Evolutionary conservation across 2,113 vertebrate species (phyloP).

Genomic region (Thinocorus orbignyianus): DNA sequence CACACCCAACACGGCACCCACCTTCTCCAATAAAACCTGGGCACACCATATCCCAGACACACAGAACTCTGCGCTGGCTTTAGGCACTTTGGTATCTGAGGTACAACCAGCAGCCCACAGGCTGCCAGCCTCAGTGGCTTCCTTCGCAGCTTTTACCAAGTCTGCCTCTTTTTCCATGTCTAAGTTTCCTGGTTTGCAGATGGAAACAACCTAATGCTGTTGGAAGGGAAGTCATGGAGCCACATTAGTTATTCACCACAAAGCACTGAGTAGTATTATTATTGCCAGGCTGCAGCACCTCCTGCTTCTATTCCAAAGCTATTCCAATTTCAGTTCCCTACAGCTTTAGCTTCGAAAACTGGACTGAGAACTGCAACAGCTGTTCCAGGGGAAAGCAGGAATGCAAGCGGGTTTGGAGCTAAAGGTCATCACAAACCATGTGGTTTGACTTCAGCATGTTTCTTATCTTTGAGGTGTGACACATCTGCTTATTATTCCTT

Average conservation of each 20-base stretch:
- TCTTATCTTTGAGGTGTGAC: not conserved
- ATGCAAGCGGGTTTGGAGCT: not conserved
- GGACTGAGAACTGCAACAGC: not conserved
- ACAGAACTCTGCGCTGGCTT: not conserved
- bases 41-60: not conserved
- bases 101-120: not conserved
- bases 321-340: not conserved
- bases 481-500: slow-evolving; percentile 15
- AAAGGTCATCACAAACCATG: slow-evolving; percentile 3
- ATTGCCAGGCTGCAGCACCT: not conserved
- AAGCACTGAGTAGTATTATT: not conserved
- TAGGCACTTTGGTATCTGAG: not conserved
- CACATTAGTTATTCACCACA: not conserved
- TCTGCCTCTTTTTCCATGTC: not conserved
- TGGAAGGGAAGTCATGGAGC: not conserved
- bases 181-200: not conserved
- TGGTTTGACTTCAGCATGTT: not conserved
- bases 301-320: not conserved
- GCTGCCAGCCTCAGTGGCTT: not conserved
- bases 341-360: not conserved
- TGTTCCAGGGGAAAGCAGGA: not conserved
- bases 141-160: not conserved
- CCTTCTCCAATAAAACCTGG: not conserved
- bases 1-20: not conserved
- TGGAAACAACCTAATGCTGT: not conserved